These are phyloP conservation scores for Clarias gariepinus DNA, from an alignment of 2,113 vertebrate genomes.

Conservation along the genomic window DNA sequence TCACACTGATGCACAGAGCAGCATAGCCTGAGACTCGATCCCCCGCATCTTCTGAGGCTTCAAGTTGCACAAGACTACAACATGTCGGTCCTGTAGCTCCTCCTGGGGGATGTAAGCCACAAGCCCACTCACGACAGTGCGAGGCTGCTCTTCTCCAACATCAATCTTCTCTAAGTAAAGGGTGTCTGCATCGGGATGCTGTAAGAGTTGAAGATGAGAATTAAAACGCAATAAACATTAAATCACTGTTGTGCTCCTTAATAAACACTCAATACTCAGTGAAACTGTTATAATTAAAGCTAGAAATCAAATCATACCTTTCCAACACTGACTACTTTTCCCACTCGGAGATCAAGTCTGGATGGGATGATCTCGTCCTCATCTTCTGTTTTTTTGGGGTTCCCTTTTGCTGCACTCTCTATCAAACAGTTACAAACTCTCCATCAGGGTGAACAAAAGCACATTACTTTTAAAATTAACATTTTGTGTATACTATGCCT, in stretches of 20 bases:
- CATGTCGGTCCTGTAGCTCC: conserved; percentile 84
- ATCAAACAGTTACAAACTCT: conserved; percentile 34
- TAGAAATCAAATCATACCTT: conserved; percentile 72
- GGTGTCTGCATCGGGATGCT: conserved; percentile 93
- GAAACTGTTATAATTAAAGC: not conserved
- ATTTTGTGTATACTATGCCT: not conserved
- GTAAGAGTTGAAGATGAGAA: not conserved
- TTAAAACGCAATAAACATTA: not conserved
- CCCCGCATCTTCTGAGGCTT: conserved; percentile 97
- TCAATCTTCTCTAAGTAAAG: conserved; percentile 94
- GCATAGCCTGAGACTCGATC: conserved; percentile 94
- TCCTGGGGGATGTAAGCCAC: conserved; percentile 85
- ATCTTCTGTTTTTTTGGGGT: conserved; percentile 72
- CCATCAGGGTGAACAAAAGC: not conserved
- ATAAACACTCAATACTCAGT: not conserved
- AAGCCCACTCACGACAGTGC: conserved; percentile 92
- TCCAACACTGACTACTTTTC: conserved; percentile 87
- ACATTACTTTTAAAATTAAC: not conserved
- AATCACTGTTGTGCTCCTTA: not conserved
- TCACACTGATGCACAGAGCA: conserved; percentile 90
- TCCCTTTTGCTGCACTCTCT: conserved; percentile 80
- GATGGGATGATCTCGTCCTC: conserved; percentile 83
- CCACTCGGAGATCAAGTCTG: conserved; percentile 90
- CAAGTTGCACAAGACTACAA: conserved; percentile 91
- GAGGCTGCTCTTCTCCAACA: conserved; percentile 84